Base-by-base conservation (phyloP, 2,797 vertebrate genomes). In the Brotula barbata region DNA sequence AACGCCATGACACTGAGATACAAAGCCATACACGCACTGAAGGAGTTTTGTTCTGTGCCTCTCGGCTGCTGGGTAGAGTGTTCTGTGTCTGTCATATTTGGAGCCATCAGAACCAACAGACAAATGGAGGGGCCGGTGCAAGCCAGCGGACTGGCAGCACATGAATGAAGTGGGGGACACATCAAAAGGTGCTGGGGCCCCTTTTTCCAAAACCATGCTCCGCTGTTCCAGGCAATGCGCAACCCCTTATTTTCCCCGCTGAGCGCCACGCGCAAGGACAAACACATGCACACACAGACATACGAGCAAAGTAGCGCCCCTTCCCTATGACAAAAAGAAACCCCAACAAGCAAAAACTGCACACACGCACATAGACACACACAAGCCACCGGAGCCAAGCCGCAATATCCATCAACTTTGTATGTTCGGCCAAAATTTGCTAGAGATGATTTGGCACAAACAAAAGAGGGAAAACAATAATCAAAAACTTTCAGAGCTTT, bases 121-220 rank as follows among this genome's bases (percentile, higher is more conserved):
- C 65, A 63, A 75, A 72, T 36, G 50, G 40, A 68, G 63, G 28
- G 81, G 48, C 61, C 68, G 7, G 40, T 37, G 55, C 22, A 42
- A 68, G 68, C 70, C 61, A 75, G 73, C 47, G 41, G 46, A 77
- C 78, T 82, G 82, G 85, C 81, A 80, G 75, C 66, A 78, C 74
- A 79, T 86, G 75, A 83, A 86, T 82, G 69, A 71, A 83, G 54
- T 59, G 49, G 67, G 39, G 71, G 61, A 70, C 55, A 73, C 68
- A 83, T 86, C 70, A 88, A 87, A 85, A 80, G 65, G 59, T 73
- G 56, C 67, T 61, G 58, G 68, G 78, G 63, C 75, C 68, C 57
- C 63, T 73, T 53, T 56, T 60, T 55, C 73, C 52, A 49, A 78
- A 82, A 69, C 67, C 66, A 64, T 36, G 48, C 69, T 65, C 0